These are phyloP conservation scores for Drosophila neonasuta DNA, from an alignment of 2,888 invertebrate species.

Conservation along the genomic window DNA sequence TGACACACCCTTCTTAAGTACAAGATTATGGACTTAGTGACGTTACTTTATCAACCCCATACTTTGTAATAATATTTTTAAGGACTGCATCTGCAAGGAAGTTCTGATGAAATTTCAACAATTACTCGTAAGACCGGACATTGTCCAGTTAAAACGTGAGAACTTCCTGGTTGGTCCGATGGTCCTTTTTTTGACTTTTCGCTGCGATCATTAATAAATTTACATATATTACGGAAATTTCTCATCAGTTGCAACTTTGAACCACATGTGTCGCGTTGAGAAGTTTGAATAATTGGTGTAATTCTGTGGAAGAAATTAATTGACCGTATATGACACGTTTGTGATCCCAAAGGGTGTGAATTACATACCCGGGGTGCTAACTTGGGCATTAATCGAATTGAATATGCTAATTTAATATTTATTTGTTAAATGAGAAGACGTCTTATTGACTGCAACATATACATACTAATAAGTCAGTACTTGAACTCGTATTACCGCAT, in stretches of 20 bases:
- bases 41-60: constrained; percentile 33
- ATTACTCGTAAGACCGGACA: constrained; percentile 53
- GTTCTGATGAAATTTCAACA: constrained; percentile 19
- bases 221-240: constrained; percentile 39
- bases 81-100: constrained; percentile 20
- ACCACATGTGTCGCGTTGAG: constrained; percentile 21
- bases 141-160: constrained; percentile 70
- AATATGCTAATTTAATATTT: constrained; percentile 5
- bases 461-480: background rate
- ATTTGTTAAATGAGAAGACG: background rate
- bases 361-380: constrained; percentile 9
- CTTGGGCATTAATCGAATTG: constrained; percentile 5
- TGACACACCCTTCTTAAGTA: constrained; percentile 23
- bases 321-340: constrained; percentile 32
- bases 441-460: background rate
- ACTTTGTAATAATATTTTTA: constrained; percentile 20
- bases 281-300: constrained; percentile 53
- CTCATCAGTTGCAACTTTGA: constrained; percentile 35
- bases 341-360: constrained; percentile 49
- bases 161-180: constrained; percentile 37
- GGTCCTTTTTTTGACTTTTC: constrained; percentile 43
- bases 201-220: constrained; percentile 54
- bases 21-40: background rate
- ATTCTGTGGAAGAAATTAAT: constrained; percentile 72
- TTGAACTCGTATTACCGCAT: constrained; percentile 28